A percentile compares a stretch with the other conserved stretches of the same genome.
Conservation (phyloP, 2,113 vertebrate species). For the Charina bottae region DNA sequence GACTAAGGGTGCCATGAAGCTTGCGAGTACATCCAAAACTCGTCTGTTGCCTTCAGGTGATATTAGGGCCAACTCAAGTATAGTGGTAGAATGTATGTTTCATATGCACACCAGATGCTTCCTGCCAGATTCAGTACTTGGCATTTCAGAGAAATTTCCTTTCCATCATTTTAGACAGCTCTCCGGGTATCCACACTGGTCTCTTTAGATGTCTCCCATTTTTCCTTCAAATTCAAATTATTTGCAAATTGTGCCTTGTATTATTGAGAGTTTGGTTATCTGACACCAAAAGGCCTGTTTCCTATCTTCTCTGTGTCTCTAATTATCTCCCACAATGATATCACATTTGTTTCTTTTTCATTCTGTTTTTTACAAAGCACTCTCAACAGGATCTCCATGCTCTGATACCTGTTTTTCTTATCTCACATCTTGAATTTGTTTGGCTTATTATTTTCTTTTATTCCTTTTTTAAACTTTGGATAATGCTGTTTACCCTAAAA, state of each 20-base stretch:
- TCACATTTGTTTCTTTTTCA: neutral
- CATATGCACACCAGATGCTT: neutral
- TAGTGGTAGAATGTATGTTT: neutral
- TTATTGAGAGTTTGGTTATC: neutral
- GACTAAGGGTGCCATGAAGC: no score
- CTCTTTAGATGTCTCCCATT: neutral
- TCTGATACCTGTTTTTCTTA: neutral
- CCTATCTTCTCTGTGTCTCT: neutral
- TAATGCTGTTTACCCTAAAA: neutral
- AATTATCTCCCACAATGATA: neutral
- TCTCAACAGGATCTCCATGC: neutral
- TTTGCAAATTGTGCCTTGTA: neutral
- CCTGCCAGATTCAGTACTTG: neutral
- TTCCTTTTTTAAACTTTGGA: neutral
- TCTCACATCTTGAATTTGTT: neutral
- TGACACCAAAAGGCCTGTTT: neutral
- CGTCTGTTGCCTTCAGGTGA: neutral
- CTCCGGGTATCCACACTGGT: neutral
- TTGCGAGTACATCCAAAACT: no score
- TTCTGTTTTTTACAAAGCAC: neutral
- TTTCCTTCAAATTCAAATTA: neutral
- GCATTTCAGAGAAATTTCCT: neutral
- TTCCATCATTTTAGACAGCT: neutral
- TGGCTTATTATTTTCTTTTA: neutral
- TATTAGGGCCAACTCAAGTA: neutral